Percentiles rank a stretch among this genome's conserved stretches.
Evolutionary conservation across 2,113 vertebrate genomes (phyloP).

Genomic region (Dicaeum eximium): DNA sequence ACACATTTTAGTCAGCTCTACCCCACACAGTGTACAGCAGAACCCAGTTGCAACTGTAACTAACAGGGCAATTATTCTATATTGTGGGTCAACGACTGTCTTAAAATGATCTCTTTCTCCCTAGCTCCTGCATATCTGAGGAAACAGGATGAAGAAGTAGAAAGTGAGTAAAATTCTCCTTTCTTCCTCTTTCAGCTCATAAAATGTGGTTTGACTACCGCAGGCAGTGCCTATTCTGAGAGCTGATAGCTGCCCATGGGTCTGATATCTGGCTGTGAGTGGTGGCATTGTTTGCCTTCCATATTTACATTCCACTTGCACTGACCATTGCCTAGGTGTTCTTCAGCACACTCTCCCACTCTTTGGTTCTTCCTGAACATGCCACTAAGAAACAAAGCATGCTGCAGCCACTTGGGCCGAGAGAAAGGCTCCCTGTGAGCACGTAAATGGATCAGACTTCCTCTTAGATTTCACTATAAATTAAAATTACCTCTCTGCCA

Average conservation of each 20-base stretch:
- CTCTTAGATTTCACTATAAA: neutral
- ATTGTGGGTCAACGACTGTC: neutral
- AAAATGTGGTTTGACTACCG: neutral
- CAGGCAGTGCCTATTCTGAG: neutral
- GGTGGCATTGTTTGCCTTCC: neutral
- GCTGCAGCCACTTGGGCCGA: neutral
- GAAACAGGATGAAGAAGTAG: neutral
- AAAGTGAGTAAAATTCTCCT: neutral
- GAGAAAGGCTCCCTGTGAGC: neutral
- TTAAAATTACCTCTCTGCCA: neutral
- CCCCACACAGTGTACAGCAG: neutral
- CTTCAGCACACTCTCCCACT: neutral
- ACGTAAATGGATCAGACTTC: neutral
- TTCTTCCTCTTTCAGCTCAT: neutral
- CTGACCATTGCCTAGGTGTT: neutral
- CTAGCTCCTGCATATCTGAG: neutral
- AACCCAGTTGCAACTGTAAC: neutral
- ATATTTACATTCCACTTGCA: neutral
- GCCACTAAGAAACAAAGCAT: neutral
- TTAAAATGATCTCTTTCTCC: neutral
- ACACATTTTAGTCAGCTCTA: neutral
- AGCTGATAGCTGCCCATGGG: neutral
- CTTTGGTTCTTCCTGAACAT: neutral
- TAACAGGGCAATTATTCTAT: neutral
- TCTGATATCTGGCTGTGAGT: neutral